phyloP scores from a whole-genome alignment of 2,797 vertebrate genomes.

The Eulemur rubriventer region DNA sequence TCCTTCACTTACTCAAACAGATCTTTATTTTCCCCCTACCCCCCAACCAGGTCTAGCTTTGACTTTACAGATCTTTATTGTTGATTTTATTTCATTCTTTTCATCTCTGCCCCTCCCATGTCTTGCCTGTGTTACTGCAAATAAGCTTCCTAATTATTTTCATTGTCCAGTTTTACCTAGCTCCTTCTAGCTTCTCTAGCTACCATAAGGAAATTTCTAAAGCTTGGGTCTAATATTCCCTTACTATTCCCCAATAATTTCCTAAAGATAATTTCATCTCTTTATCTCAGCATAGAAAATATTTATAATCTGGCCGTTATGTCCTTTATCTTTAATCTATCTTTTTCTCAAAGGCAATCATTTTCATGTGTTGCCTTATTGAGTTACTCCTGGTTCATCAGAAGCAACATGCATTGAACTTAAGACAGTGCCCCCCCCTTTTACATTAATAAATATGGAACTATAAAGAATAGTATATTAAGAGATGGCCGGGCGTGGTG shows the following conservation, averaged over 20 bases:
- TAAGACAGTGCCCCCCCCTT: not conserved
- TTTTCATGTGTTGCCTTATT: not conserved
- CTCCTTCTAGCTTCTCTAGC: not conserved
- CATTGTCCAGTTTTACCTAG: not conserved
- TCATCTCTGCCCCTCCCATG: not conserved
- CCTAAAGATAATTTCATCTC: not conserved
- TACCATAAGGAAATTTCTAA: not conserved
- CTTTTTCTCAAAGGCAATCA: not conserved
- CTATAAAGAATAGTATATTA: not conserved
- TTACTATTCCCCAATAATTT: not conserved
- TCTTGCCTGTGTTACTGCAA: not conserved
- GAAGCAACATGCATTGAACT: not conserved
- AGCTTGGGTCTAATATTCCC: not conserved
- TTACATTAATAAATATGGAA: not conserved
- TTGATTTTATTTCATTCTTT: not conserved
- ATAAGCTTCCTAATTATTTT: not conserved
- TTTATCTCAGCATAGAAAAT: not conserved
- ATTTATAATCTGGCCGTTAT: not conserved
- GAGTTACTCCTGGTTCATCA: not conserved
- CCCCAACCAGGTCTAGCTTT: not conserved
- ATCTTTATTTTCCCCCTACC: not conserved
- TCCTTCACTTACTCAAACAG: not conserved
- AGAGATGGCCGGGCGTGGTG: too few species aligned
- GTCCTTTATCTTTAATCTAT: not conserved
- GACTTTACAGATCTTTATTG: not conserved